phyloP scores from a whole-genome alignment of 2,888 invertebrate species.

The Ennomos fuscantarius region DNA sequence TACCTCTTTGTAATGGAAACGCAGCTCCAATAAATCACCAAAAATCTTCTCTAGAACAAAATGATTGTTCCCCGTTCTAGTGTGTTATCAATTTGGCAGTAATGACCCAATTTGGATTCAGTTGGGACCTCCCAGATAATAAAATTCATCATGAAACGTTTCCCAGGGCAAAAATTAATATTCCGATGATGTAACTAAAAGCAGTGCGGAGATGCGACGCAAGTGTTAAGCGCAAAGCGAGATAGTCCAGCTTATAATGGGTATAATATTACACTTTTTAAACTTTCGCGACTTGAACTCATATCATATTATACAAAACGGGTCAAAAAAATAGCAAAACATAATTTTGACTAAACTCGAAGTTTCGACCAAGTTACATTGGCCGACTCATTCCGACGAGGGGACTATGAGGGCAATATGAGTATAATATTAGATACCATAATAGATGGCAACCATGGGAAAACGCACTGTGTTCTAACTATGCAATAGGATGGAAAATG shows the following conservation, averaged over 20 bases:
- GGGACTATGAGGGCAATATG: too few species aligned
- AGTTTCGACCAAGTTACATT: too few species aligned
- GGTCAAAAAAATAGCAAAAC: too few species aligned
- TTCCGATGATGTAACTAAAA: conserved; percentile 80
- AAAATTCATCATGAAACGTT: conserved; percentile 81
- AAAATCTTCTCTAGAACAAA: conserved; percentile 50
- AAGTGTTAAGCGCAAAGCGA: conserved; percentile 34
- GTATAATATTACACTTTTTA: too few species aligned
- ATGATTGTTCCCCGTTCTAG: conserved; percentile 58
- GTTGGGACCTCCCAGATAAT: conserved; percentile 72
- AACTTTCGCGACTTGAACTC: too few species aligned
- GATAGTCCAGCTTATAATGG: background rate
- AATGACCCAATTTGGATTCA: conserved; percentile 82
- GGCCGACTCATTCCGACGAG: too few species aligned
- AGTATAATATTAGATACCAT: too few species aligned
- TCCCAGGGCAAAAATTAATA: conserved; percentile 81
- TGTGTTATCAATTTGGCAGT: conserved; percentile 79
- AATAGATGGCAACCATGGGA: too few species aligned
- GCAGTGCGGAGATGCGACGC: conserved; percentile 53
- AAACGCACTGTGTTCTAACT: too few species aligned
- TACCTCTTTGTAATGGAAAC: conserved; percentile 44
- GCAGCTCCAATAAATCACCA: conserved; percentile 48
- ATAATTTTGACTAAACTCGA: too few species aligned
- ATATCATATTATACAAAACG: too few species aligned
- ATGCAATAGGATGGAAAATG: too few species aligned